Evolutionary conservation across 2,888 invertebrate species (phyloP).

Genomic region (Nemurella pictetii): DNA sequence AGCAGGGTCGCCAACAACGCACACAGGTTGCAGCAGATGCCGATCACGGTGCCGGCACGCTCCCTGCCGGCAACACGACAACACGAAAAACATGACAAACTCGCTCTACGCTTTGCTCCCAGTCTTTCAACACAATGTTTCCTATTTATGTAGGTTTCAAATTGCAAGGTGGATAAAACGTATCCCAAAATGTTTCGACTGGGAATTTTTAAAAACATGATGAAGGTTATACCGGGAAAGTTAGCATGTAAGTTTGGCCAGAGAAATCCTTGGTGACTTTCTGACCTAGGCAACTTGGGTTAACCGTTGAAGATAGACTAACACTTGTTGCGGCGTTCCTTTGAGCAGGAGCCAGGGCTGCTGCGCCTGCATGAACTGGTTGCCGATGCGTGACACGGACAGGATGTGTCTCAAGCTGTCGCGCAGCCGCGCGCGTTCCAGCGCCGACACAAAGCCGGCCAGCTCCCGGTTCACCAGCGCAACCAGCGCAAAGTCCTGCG

Average conservation of each 20-base stretch:
- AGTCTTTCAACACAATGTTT: no score
- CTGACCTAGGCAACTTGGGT: no score
- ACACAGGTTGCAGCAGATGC: slow-evolving; percentile 78
- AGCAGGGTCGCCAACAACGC: slow-evolving; percentile 79
- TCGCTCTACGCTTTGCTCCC: no score
- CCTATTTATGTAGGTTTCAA: no score
- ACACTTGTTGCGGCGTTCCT: slow-evolving; percentile 76
- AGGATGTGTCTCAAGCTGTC: slow-evolving; percentile 86
- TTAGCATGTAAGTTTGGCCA: no score
- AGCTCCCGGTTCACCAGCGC: slow-evolving; percentile 80
- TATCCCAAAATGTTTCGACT: no score
- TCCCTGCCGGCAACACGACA: slow-evolving; percentile 50
- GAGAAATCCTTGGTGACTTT: no score
- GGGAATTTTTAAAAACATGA: no score
- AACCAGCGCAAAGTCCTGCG: slow-evolving; percentile 72
- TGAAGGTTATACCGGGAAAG: no score
- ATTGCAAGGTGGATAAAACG: no score
- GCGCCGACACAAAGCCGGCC: slow-evolving; percentile 67
- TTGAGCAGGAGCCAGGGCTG: slow-evolving; percentile 96
- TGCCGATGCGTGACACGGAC: slow-evolving; percentile 86
- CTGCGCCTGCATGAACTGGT: slow-evolving; percentile 93
- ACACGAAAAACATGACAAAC: not conserved
- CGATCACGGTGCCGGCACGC: slow-evolving; percentile 83
- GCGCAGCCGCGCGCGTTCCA: slow-evolving; percentile 78
- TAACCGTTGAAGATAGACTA: slow-evolving; percentile 45